phyloP scores from a whole-genome alignment of 2,888 invertebrate species.

The Neocrepidodera transversa region DNA sequence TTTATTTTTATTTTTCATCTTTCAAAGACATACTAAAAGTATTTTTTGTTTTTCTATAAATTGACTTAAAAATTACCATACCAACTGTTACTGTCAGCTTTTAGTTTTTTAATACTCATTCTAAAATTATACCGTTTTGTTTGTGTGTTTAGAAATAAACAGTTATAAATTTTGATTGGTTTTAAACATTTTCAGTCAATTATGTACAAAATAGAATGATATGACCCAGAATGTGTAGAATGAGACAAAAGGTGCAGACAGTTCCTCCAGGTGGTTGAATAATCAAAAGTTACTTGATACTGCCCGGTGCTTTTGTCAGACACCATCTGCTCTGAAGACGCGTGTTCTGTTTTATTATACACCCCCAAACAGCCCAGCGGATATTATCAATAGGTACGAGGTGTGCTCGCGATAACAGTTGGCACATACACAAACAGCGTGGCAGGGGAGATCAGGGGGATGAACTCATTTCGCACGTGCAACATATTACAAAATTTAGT shows the following conservation, averaged over 20 bases:
- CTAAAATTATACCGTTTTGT: too few species aligned
- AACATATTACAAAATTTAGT: too few species aligned
- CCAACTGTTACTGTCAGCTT: too few species aligned
- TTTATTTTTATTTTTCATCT: too few species aligned
- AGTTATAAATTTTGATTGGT: too few species aligned
- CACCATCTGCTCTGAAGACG: constrained; percentile 39
- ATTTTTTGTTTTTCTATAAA: too few species aligned
- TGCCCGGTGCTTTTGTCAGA: constrained; percentile 38
- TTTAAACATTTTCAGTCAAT: too few species aligned
- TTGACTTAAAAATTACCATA: too few species aligned
- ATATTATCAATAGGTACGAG: constrained; percentile 3
- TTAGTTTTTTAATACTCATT: too few species aligned
- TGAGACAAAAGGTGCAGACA: constrained; percentile 33
- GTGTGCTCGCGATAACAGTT: constrained; percentile 13
- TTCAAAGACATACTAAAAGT: too few species aligned
- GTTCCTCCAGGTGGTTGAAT: constrained; percentile 43
- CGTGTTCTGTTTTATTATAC: constrained; percentile 37
- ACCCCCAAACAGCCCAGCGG: constrained; percentile 16
- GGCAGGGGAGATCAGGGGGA: not conserved
- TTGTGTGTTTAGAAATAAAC: too few species aligned
- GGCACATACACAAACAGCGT: not conserved
- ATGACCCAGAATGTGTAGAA: not conserved
- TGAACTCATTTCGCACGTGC: not conserved
- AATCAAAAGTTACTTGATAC: constrained; percentile 42
- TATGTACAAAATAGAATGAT: too few species aligned